Evolutionary conservation across 2,113 vertebrate genomes (phyloP), one percentile per base, ranked within the genome.

Genomic region (Ancistrus triradiatus): DNA sequence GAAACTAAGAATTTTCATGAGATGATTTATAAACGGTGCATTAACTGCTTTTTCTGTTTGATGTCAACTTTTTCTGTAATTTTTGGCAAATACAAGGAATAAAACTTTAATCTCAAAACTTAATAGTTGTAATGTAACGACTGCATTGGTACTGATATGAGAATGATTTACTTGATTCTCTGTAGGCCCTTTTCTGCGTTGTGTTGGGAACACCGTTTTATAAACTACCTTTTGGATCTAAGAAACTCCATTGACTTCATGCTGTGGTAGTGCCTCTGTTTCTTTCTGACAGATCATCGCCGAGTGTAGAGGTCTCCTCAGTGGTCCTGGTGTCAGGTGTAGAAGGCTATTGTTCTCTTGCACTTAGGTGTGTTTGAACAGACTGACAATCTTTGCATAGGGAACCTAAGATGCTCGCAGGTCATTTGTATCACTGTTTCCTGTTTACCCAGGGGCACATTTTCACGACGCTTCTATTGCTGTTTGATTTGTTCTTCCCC

Each of bases 371-470:
- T 68, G 49, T 73, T 68, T 68, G 53, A 68, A 68, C 40, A 55
- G 59, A 25, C 4, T 59, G 37, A 51, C 28, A 51, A 43, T 40
- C 35, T 53, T 24, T 55, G 37, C 56, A 64, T 56, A 59, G 27
- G n/a, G 24, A 31, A 27, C 68, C 35, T 51, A 55, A 40, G 43
- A 75, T 57, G 42, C 49, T 61, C 55, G 25, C 48, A 62, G 49
- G 66, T 66, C 59, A 56, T 81, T 68, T 79, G 58, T 66, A 55
- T 78, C 75, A 76, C 79, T 80, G 77, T 72, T 80, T 78, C 79
- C 73, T 76, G 74, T 74, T 77, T 78, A 77, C 73, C 65, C 21
- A 42, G 75, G 70, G 75, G 76, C 73, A 64, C 72, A 47, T 51
- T 62, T 53, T 68, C 27, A 48, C n/a, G 46, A 69, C 60, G 50